Base-by-base conservation (phyloP, 2,888 invertebrate species). In the Agelastica alni region DNA sequence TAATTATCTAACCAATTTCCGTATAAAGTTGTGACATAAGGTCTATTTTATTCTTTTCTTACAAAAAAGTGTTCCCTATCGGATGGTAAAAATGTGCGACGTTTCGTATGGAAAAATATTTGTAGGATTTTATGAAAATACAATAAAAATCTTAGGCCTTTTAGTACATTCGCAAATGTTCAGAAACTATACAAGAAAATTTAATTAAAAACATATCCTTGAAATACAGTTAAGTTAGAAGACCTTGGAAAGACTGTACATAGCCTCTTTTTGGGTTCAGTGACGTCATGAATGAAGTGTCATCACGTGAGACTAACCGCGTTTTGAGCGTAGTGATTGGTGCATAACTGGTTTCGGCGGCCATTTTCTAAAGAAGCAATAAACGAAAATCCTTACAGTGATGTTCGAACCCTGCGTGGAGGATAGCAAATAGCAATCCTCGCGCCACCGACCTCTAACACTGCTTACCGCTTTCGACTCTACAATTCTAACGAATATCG, bases 331-430 rank as follows among this genome's bases (percentile, higher is more conserved):
- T 54, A 60, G 49, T 62, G 69, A 79, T 80, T 80, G 79, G 80
- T 69, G 53, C 66, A 66, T 55, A 65, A 55, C 51, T 43, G 61
- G 60, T 63, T 64, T 64, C 75, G 79, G 81, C 82, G 80, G 84
- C 85, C 85, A 85, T 85, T 81, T 85, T 84, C 81, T 81, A 82
- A 84, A 84, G 82, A 79, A 83, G 81, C 82, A 80, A 81, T n/a
- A 73, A 68, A 68, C 66, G 70, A 69, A 70, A 68, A 72, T 69
- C 63, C 61, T 59, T 66, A 69, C 58, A 61, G 65, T 64, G 66
- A 61, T 64, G 61, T 60, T 41, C 59, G 43, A 53, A 58, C 71
- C 70, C 56, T 79, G 66, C 79, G 79, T 79, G 79, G 83, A 83
- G 84, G 82, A 82, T 83, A 82, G 79, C 58, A 51, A 79, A 82